These are phyloP conservation scores for Galagoides demidoff DNA, from an alignment of 2,797 vertebrate species.

Conservation along the genomic window DNA sequence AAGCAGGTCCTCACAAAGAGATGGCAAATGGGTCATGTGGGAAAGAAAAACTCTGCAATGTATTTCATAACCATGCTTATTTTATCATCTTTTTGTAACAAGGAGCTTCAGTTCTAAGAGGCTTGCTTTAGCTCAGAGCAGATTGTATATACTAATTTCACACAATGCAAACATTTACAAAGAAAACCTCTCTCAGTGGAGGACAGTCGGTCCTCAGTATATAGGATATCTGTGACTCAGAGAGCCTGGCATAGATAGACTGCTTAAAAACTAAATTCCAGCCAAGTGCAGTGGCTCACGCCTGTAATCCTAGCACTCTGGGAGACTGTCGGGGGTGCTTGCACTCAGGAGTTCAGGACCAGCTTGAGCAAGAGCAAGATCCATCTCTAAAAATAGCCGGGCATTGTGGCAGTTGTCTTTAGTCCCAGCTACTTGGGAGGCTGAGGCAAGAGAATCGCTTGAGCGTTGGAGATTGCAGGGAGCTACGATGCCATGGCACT, in stretches of 20 bases:
- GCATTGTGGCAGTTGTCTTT: too few species aligned
- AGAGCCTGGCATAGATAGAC: not conserved
- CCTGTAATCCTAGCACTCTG: too few species aligned
- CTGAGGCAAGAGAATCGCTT: too few species aligned
- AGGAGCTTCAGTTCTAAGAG: not conserved
- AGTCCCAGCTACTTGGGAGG: too few species aligned
- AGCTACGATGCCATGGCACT: too few species aligned
- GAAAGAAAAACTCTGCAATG: not conserved
- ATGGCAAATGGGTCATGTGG: not conserved
- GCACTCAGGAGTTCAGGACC: too few species aligned
- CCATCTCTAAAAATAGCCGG: too few species aligned
- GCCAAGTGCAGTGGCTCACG: too few species aligned
- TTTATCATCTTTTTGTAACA: not conserved
- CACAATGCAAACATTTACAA: not conserved
- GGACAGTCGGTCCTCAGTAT: not conserved
- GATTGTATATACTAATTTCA: not conserved
- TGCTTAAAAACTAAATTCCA: not conserved
- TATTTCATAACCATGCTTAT: not conserved
- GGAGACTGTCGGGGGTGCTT: too few species aligned
- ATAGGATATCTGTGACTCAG: not conserved
- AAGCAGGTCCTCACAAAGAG: not conserved
- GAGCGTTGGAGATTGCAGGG: too few species aligned
- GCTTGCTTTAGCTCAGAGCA: not conserved
- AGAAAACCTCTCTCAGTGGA: not conserved
- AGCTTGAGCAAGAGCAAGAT: too few species aligned